phyloP scores from a whole-genome alignment of 64 coral and sea anemone species.

The Montipora foliosa region DNA sequence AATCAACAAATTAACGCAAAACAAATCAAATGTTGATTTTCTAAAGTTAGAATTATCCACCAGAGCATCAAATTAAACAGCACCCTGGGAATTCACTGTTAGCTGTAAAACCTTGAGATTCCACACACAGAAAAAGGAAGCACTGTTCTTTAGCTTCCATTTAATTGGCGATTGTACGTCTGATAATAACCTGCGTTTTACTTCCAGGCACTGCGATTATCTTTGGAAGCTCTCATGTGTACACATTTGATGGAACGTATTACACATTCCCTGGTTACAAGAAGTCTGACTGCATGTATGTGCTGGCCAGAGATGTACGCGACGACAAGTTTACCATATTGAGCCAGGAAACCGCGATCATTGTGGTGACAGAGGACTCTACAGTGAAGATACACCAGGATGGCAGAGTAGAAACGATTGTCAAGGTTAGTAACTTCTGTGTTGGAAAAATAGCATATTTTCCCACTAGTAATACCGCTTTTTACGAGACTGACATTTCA shows the following conservation, averaged over 20 bases:
- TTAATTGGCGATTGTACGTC: too few relatives aligned
- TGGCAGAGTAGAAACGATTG: conserved; percentile 78
- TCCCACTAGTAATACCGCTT: too few relatives aligned
- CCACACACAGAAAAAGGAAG: too few relatives aligned
- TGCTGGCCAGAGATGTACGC: conserved; percentile 86
- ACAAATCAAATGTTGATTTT: too few relatives aligned
- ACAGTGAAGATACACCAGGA: conserved; percentile 87
- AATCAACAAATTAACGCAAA: too few relatives aligned
- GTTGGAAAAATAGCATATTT: background rate
- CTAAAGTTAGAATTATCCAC: too few relatives aligned
- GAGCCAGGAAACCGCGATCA: conserved; percentile 92
- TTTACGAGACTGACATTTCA: too few relatives aligned
- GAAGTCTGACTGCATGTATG: conserved; percentile 84
- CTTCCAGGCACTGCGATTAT: conserved; percentile 91
- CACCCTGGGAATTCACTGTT: too few relatives aligned
- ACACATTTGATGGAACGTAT: conserved; percentile 92
- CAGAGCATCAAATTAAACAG: too few relatives aligned
- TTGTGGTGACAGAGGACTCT: conserved; percentile 83
- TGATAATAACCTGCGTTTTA: background rate
- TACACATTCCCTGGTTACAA: conserved; percentile 94
- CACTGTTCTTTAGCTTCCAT: too few relatives aligned
- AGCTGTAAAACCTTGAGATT: too few relatives aligned
- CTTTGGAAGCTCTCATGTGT: conserved; percentile 91
- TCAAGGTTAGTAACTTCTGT: conserved; percentile 42
- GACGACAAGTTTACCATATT: conserved; percentile 95